phyloP scores from a whole-genome alignment of 2,797 vertebrate genomes.

The Argya squamiceps region DNA sequence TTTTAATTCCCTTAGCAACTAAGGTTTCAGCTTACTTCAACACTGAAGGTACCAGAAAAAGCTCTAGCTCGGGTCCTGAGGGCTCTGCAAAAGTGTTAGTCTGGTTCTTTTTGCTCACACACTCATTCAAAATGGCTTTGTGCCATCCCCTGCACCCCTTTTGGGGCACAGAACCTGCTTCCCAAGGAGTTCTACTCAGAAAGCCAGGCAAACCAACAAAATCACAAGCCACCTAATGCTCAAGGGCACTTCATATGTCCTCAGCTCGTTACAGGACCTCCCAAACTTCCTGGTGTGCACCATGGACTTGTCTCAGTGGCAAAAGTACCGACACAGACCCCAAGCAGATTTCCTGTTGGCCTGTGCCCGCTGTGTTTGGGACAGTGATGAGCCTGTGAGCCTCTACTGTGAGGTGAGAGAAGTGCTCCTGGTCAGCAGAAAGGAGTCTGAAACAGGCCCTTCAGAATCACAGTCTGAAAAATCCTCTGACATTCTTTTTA shows the following conservation, averaged over 20 bases:
- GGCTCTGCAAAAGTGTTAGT: neutral
- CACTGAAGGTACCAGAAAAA: neutral
- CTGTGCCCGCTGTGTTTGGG: neutral
- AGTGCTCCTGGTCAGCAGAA: neutral
- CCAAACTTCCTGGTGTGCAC: neutral
- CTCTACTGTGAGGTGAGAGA: neutral
- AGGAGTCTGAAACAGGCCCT: neutral
- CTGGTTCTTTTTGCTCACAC: neutral
- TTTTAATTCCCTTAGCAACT: neutral
- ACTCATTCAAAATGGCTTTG: neutral
- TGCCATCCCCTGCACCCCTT: neutral
- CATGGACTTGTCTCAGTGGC: neutral
- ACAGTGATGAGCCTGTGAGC: neutral
- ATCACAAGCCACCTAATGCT: neutral
- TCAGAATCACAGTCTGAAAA: neutral
- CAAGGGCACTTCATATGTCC: neutral
- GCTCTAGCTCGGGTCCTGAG: neutral
- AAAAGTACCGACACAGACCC: neutral
- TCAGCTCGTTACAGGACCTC: neutral
- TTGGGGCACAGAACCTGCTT: neutral
- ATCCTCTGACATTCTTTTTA: slow-evolving; percentile 8
- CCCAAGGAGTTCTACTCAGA: neutral
- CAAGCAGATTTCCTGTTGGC: neutral
- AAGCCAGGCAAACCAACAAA: neutral
- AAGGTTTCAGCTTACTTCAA: neutral